Evolutionary conservation across 2,797 vertebrate species (phyloP).

Genomic region (Falco biarmicus): DNA sequence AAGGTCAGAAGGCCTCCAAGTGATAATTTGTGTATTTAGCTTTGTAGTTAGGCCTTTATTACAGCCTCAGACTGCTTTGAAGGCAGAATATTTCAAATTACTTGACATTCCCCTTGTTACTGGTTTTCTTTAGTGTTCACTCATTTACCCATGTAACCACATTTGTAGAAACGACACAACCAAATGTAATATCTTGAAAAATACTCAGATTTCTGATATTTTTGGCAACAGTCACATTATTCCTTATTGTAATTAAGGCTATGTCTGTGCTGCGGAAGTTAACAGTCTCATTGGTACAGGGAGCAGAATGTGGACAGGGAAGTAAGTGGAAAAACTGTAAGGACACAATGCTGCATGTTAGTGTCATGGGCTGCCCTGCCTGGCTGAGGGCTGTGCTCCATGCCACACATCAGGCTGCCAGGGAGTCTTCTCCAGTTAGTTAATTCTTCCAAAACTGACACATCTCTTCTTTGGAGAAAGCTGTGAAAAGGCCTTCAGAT

Average conservation of each 20-base stretch:
- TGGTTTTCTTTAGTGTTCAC: neutral
- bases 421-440: neutral
- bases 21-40: constrained; percentile 13
- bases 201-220: neutral
- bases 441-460: neutral
- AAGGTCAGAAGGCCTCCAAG: constrained; percentile 14
- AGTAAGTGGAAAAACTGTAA: neutral
- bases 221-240: neutral
- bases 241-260: neutral
- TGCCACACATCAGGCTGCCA: accelerated
- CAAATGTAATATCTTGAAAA: neutral
- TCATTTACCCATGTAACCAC: neutral
- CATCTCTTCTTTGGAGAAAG: neutral
- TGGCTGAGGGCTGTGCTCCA: accelerated
- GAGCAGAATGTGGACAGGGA: neutral
- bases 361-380: neutral
- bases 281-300: neutral
- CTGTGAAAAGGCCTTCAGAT: neutral
- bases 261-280: neutral
- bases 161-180: neutral
- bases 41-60: neutral
- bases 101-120: neutral
- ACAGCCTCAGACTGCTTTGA: neutral
- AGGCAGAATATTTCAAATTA: neutral
- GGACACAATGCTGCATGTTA: neutral